Conservation (phyloP, 1,140 invertebrate species). For the Dinothrombium tinctorium region DNA sequence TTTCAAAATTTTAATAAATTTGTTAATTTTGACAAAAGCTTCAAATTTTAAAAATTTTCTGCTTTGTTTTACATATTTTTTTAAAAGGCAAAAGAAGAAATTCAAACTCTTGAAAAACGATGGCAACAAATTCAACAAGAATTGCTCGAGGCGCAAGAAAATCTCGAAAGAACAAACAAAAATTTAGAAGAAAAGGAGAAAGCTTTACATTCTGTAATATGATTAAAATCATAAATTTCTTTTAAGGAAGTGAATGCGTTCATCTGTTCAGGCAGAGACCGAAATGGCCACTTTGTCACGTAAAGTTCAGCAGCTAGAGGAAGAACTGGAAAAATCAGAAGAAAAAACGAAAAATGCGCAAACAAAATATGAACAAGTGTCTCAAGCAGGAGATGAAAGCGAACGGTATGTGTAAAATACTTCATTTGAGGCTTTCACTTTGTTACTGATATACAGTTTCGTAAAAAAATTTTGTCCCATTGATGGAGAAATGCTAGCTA, state of each 20-base stretch:
- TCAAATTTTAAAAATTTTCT: neutral
- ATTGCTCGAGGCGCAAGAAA: slow-evolving; percentile 87
- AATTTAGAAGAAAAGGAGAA: slow-evolving; percentile 96
- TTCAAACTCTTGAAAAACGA: slow-evolving; percentile 89
- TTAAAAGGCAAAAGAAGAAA: slow-evolving; percentile 73
- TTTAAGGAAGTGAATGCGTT: neutral
- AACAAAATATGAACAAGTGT: slow-evolving; percentile 93
- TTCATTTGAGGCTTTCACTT: no score
- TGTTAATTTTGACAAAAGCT: no score
- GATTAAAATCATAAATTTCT: neutral
- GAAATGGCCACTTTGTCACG: slow-evolving; percentile 45
- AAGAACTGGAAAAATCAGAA: slow-evolving; percentile 32
- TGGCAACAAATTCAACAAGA: slow-evolving; percentile 98
- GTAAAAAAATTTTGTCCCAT: no score
- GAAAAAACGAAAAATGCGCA: slow-evolving; percentile 52
- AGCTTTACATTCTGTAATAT: slow-evolving; percentile 2
- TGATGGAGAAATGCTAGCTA: no score
- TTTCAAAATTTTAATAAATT: neutral
- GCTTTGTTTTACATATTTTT: neutral
- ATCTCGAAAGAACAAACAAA: slow-evolving; percentile 69
- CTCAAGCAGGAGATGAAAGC: slow-evolving; percentile 94
- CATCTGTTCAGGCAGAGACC: slow-evolving; percentile 22
- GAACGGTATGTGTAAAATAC: slow-evolving; percentile 87
- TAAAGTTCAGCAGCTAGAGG: slow-evolving; percentile 91
- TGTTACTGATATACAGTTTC: slow-evolving; percentile 28